phyloP scores from a whole-genome alignment of 2,888 invertebrate species.

The Galeruca laticollis region DNA sequence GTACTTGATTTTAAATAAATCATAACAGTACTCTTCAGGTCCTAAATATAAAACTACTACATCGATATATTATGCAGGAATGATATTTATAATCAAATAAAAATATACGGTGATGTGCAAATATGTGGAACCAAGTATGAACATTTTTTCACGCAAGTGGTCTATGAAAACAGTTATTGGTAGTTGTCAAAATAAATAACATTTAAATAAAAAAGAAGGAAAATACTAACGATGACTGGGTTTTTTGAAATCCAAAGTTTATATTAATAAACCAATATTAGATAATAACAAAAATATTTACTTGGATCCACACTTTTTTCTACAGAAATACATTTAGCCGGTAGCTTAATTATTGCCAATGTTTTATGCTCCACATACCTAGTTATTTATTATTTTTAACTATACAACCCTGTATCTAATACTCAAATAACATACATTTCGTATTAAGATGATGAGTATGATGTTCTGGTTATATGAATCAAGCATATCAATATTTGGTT shows the following conservation, averaged over 20 bases:
- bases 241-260: no score
- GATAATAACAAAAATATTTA: no score
- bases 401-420: neutral
- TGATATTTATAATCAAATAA: neutral
- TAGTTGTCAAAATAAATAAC: no score
- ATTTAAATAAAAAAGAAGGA: no score
- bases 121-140: no score
- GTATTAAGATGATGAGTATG: slow-evolving; percentile 8
- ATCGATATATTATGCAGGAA: slow-evolving; percentile 2
- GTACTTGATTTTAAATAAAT: neutral
- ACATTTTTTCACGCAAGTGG: no score
- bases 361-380: neutral
- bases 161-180: no score
- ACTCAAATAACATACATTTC: neutral
- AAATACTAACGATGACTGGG: no score
- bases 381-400: neutral
- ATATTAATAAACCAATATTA: no score
- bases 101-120: neutral
- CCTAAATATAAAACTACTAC: neutral
- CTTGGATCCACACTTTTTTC: no score
- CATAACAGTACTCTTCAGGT: neutral
- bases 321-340: no score
- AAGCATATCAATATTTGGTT: neutral
- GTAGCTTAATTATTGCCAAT: neutral
- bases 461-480: neutral